Evolutionary conservation across 2,888 invertebrate genomes (phyloP).

Genomic region (Phaonia tiefii): DNA sequence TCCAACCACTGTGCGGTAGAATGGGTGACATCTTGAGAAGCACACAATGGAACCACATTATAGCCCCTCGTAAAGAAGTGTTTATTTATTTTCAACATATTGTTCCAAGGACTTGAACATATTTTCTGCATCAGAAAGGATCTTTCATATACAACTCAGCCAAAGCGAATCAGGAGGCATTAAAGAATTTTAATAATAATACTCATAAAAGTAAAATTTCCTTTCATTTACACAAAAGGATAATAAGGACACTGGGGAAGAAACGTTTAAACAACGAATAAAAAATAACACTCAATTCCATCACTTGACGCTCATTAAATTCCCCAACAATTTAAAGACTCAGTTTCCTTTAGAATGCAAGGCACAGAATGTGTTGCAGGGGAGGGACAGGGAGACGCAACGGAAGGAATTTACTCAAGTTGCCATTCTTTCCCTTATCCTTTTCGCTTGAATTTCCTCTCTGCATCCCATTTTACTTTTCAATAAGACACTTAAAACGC

Average conservation of each 20-base stretch:
- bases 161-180: not conserved
- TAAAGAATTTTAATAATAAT: slow-evolving; percentile 13
- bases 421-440: not conserved
- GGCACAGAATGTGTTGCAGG: slow-evolving; percentile 20
- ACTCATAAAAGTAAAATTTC: slow-evolving; percentile 7
- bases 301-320: slow-evolving; percentile 58
- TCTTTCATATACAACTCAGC: not conserved
- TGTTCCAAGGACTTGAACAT: not conserved
- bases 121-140: not conserved
- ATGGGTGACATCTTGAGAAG: not conserved
- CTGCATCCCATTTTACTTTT: not conserved
- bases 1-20: not conserved
- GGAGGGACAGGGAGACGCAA: not conserved
- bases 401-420: slow-evolving; percentile 37
- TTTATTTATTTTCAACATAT: no score
- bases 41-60: not conserved
- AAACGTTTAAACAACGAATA: slow-evolving; percentile 28
- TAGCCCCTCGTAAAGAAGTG: not conserved
- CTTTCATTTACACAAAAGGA: not conserved
- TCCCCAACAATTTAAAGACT: slow-evolving; percentile 52
- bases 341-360: slow-evolving; percentile 2
- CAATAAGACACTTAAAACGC: slow-evolving; percentile 46
- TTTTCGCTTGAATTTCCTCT: slow-evolving; percentile 2
- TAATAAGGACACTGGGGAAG: not conserved
- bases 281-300: slow-evolving; percentile 46